Percentiles rank a stretch among this genome's conserved stretches.
phyloP scores from a whole-genome alignment of 2,113 vertebrate species.

The Tautogolabrus adspersus region DNA sequence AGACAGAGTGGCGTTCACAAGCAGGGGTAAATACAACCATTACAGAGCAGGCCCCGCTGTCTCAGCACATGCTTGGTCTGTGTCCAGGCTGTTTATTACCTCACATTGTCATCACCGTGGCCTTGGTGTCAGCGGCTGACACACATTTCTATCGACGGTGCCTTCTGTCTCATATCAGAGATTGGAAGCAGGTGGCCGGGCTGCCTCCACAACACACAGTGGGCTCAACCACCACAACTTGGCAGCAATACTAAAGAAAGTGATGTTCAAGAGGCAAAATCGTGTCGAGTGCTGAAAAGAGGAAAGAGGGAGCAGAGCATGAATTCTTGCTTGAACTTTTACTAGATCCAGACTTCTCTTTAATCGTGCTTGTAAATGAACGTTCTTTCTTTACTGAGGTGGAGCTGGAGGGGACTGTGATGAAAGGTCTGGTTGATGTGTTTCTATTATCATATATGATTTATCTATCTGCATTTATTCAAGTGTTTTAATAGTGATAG shows the following conservation, averaged over 20 bases:
- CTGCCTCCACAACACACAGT: conserved; percentile 35
- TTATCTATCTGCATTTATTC: no score
- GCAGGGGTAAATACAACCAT: conserved; percentile 41
- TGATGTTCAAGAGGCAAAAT: conserved; percentile 37
- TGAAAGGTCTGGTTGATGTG: conserved; percentile 11
- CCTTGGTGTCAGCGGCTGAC: conserved; percentile 52
- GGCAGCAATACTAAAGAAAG: conserved; percentile 55
- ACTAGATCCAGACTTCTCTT: conserved; percentile 34
- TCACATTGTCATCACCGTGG: conserved; percentile 51
- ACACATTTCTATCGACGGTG: conserved; percentile 47
- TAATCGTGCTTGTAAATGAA: conserved; percentile 5
- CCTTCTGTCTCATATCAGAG: conserved; percentile 58
- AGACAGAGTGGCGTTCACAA: conserved; percentile 58
- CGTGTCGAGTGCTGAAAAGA: conserved; percentile 64
- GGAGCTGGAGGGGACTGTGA: neutral
- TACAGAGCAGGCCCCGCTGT: conserved; percentile 29
- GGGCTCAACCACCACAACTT: conserved; percentile 46
- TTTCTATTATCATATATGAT: neutral
- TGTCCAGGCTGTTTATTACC: conserved; percentile 60
- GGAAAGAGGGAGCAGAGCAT: neutral
- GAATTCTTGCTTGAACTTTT: conserved; percentile 24
- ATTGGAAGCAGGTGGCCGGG: conserved; percentile 64
- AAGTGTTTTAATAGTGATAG: no score
- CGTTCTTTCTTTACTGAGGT: conserved; percentile 14
- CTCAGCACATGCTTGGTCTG: conserved; percentile 45